phyloP scores from a whole-genome alignment of 2,888 invertebrate species.

The Lasioglossum figueresi region DNA sequence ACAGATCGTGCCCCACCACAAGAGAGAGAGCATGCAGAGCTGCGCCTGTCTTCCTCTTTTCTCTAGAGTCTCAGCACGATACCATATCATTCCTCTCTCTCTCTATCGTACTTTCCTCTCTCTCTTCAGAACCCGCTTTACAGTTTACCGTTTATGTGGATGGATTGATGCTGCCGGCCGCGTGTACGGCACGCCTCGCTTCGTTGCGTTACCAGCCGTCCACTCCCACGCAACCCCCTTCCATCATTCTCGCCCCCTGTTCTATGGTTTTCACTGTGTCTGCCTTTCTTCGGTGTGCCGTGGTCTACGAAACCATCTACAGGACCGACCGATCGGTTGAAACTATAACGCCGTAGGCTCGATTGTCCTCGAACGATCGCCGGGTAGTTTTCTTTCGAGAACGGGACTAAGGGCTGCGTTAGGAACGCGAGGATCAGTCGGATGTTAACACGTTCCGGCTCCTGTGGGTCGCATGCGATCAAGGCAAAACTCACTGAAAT shows the following conservation, averaged over 20 bases:
- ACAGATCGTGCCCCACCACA: slow-evolving; percentile 71
- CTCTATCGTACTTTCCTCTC: slow-evolving; percentile 6
- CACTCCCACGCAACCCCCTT: slow-evolving; percentile 83
- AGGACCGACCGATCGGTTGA: slow-evolving; percentile 37
- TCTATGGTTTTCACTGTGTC: slow-evolving; percentile 51
- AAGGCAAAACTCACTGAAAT: too few relatives aligned
- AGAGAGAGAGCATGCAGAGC: slow-evolving; percentile 60
- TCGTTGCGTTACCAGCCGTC: slow-evolving; percentile 84
- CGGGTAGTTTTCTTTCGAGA: slow-evolving; percentile 2
- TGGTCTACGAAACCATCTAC: slow-evolving; percentile 64
- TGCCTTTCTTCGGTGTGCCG: slow-evolving; percentile 70
- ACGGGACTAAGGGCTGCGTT: neutral
- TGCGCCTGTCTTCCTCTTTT: slow-evolving; percentile 41
- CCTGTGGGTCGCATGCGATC: too few relatives aligned
- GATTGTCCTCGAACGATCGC: neutral
- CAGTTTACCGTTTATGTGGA: slow-evolving; percentile 82
- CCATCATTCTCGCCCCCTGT: slow-evolving; percentile 73
- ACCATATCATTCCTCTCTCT: slow-evolving; percentile 23
- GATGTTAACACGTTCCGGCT: too few relatives aligned
- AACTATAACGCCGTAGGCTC: slow-evolving; percentile 29
- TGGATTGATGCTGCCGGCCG: slow-evolving; percentile 82
- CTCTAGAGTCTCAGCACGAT: slow-evolving; percentile 35
- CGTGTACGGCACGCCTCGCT: slow-evolving; percentile 83
- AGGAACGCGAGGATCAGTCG: neutral
- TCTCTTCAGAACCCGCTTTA: slow-evolving; percentile 57